A percentile compares a stretch with the other conserved stretches of the same genome.
Conservation (phyloP, 2,113 vertebrate species). For the mouse (Mus musculus) region GRCm39 chr14:11526501-11527000, state of each 20-base stretch:
- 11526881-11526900: no score
- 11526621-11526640: not conserved
- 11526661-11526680: not conserved
- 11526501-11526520: not conserved
- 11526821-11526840: no score
- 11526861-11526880: not conserved
- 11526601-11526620: not conserved
- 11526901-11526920: not conserved
- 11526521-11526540: not conserved
- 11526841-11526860: not conserved
- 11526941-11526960: not conserved
- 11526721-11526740: not conserved
- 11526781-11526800: not conserved
- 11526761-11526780: not conserved
- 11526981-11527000: not conserved
- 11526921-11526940: not conserved
- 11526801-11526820: not conserved
- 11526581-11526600: not conserved
- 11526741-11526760: not conserved
- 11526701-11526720: not conserved
- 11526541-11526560: not conserved
- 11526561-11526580: not conserved
- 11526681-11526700: not conserved
- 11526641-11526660: constrained; percentile 10
- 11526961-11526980: not conserved